Evolutionary conservation across 1,140 invertebrate genomes (phyloP).

Genomic region (Cydia strobilella): DNA sequence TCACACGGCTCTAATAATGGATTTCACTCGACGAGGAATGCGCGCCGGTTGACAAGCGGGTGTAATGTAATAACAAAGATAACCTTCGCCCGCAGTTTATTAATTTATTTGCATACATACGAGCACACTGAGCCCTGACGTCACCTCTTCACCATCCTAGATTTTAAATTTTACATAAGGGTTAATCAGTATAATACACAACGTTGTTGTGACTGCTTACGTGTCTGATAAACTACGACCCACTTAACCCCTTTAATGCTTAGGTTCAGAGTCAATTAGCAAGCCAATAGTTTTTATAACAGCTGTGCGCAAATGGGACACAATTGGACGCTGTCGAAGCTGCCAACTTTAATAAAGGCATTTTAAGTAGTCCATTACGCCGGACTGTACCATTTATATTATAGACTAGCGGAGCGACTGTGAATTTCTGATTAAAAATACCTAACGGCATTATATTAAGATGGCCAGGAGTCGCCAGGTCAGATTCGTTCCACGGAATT

Average conservation of each 20-base stretch:
- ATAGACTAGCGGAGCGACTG: neutral
- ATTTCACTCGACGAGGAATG: conserved; percentile 65
- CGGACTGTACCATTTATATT: neutral
- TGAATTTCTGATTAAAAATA: neutral
- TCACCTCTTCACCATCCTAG: conserved; percentile 2
- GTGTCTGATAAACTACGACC: conserved; percentile 49
- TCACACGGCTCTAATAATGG: conserved; percentile 73
- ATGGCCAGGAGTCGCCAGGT: neutral
- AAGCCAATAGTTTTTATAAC: conserved; percentile 63
- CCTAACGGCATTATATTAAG: neutral
- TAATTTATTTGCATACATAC: conserved; percentile 46
- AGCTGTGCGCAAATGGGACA: conserved; percentile 57
- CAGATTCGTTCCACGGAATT: conserved; percentile 4
- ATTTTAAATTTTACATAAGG: conserved; percentile 19
- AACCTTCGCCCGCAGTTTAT: conserved; percentile 63
- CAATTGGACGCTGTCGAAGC: conserved; percentile 56
- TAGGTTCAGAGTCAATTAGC: conserved; percentile 70
- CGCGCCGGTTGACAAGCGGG: conserved; percentile 53
- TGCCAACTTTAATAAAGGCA: conserved; percentile 44
- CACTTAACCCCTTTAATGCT: conserved; percentile 71
- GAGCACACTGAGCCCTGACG: conserved; percentile 5
- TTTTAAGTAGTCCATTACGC: conserved; percentile 43
- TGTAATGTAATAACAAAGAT: conserved; percentile 66
- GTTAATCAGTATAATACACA: conserved; percentile 37
- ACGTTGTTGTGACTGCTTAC: conserved; percentile 42